Evolutionary conservation across 2,113 vertebrate genomes (phyloP).

Genomic region (Chitala chitala): DNA sequence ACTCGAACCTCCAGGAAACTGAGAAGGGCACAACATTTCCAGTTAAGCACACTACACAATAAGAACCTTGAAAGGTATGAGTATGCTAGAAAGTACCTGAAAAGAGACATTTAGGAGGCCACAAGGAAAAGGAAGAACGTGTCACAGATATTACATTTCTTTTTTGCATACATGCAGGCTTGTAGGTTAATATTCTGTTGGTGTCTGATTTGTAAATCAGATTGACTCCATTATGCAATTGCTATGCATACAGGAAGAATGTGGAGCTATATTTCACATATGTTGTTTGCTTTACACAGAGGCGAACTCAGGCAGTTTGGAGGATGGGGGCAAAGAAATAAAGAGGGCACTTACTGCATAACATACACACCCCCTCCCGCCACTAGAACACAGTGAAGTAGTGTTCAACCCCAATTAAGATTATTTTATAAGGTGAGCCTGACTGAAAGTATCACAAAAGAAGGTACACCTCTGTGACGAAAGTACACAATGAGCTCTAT

Average conservation of each 20-base stretch:
- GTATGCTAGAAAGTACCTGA: neutral
- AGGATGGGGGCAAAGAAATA: neutral
- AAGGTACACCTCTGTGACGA: neutral
- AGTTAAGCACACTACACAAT: neutral
- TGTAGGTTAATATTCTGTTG: neutral
- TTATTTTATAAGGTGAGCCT: neutral
- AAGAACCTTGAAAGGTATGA: neutral
- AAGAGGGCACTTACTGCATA: neutral
- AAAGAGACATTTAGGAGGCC: neutral
- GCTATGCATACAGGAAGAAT: too few species aligned
- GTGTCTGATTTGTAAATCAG: neutral
- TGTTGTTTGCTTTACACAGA: neutral
- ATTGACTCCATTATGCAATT: too few species aligned
- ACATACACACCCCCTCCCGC: neutral
- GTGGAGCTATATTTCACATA: too few species aligned
- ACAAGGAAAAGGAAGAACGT: constrained; percentile 6
- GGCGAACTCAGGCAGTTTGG: neutral
- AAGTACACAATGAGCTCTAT: neutral
- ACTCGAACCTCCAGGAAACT: constrained; percentile 4
- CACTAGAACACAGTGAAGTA: neutral
- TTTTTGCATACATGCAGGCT: neutral
- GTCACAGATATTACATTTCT: too few species aligned
- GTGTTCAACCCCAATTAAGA: neutral
- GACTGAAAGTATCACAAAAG: neutral
- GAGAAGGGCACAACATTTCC: neutral